A percentile compares a stretch with the other conserved stretches of the same genome.
Conservation (phyloP, 2,888 invertebrate genomes). For the Onchidella celtica region DNA sequence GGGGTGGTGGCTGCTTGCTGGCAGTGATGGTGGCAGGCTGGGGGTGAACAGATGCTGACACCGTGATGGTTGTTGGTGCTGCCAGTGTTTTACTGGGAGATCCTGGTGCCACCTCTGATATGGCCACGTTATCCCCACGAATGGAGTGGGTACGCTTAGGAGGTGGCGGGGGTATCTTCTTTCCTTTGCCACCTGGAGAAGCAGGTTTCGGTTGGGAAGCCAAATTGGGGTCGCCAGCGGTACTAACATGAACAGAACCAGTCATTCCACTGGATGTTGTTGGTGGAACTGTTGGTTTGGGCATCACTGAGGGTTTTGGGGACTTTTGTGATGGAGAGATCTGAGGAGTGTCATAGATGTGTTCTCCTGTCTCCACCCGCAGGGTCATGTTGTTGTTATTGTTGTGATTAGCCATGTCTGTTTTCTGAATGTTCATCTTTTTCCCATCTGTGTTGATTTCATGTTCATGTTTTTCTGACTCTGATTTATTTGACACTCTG, state of each 20-base stretch:
- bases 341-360: conserved; percentile 71
- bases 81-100: conserved; percentile 21
- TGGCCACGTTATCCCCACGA: conserved; percentile 59
- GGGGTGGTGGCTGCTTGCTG: conserved; percentile 49
- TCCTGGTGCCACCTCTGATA: conserved; percentile 17
- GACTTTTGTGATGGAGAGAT: conserved; percentile 57
- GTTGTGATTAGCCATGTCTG: neutral
- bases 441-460: conserved; percentile 66
- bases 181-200: conserved; percentile 69
- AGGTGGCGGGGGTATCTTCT: conserved; percentile 81
- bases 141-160: conserved; percentile 81
- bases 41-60: conserved; percentile 39
- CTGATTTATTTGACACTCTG: conserved; percentile 75
- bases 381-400: conserved; percentile 3
- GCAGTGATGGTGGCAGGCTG: conserved; percentile 24
- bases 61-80: conserved; percentile 12
- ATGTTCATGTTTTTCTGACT: conserved; percentile 70
- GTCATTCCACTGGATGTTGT: conserved; percentile 45
- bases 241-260: conserved; percentile 59
- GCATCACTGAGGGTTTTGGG: conserved; percentile 50
- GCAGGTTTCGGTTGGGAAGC: conserved; percentile 51
- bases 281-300: conserved; percentile 52
- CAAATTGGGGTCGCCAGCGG: conserved; percentile 57
- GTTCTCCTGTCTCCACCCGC: conserved; percentile 57
- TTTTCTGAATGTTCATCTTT: conserved; percentile 50